Evolutionary conservation across 1,140 invertebrate species (phyloP), one percentile per base, ranked within the genome.

Genomic region (Neuroterus valhalla): DNA sequence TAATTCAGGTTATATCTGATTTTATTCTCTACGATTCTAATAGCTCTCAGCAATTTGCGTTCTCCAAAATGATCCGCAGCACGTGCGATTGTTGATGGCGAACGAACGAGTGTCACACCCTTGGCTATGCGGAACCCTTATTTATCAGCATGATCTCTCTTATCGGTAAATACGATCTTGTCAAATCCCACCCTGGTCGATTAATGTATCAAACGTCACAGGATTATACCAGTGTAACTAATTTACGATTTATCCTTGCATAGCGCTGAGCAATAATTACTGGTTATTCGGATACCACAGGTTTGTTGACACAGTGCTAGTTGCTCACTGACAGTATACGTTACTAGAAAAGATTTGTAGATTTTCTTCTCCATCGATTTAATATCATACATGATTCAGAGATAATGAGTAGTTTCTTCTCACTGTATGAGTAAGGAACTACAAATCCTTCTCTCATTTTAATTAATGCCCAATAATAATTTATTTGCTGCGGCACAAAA

Each of bases 81-180:
- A 48, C 46, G 46, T 48, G 46, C 46, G 46, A 17, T 48, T 48
- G 14, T 48, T 48, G 17, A 48, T 48, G n/a, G 17, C 46, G 46
- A 48, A 17, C 8, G 46, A 48, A 48, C 17, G 46, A 17, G 4
- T n/a, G 1, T 48, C 12, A 19, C 17, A 48, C 46, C 46, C 46
- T 48, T 48, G n/a, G 17, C 17, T 48, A n/a, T 48, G 14, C 46
- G 17, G 2, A 48, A 48, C 46, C 46, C 46, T 48, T 48, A 48
- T 48, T 48, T 48, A 48, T 48, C 46, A 48, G 46, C 46, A 48
- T 19, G 46, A 48, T 48, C 46, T 38, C 31, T 48, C 3, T 6
- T 48, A 48, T 48, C 46, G 46, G n/a, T 48, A 48, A 48, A 48
- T 48, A 19, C 17, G 15, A 48, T 48, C 46, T 48, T 48, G 46